Conservation (phyloP, 2,113 vertebrate genomes). For the Pachypanchax playfairii region DNA sequence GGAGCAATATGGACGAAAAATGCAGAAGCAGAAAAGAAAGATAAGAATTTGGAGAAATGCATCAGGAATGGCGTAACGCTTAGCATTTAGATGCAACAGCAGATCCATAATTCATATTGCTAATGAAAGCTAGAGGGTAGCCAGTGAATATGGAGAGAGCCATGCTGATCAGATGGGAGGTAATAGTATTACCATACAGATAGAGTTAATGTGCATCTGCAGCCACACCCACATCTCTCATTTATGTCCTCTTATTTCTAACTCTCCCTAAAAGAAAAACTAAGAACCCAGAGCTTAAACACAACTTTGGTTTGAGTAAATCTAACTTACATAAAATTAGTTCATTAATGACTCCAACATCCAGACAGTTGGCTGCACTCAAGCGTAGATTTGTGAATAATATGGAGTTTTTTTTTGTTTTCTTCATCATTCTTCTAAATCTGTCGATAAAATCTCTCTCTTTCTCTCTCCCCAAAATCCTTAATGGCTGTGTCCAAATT, state of each 20-base stretch:
- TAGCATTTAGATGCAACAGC: constrained; percentile 72
- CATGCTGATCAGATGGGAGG: constrained; percentile 68
- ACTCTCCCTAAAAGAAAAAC: too few species aligned
- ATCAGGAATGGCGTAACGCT: constrained; percentile 68
- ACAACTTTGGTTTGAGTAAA: too few species aligned
- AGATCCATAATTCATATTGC: constrained; percentile 78
- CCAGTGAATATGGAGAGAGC: constrained; percentile 55
- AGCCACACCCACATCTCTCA: constrained; percentile 25
- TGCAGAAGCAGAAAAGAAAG: constrained; percentile 31
- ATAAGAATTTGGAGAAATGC: constrained; percentile 60
- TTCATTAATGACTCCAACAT: too few species aligned
- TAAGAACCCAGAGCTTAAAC: too few species aligned
- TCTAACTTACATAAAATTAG: too few species aligned
- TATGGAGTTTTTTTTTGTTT: too few species aligned
- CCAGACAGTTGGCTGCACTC: too few species aligned
- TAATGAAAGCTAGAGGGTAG: constrained; percentile 73
- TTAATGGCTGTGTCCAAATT: too few species aligned
- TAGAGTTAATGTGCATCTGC: constrained; percentile 58
- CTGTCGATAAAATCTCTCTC: too few species aligned
- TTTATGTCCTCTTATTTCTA: background rate
- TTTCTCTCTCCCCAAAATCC: too few species aligned
- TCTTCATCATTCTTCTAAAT: too few species aligned
- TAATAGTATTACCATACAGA: constrained; percentile 73
- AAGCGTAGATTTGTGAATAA: too few species aligned
- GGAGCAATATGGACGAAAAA: constrained; percentile 45